Percentiles rank a stretch among this genome's conserved stretches.
Conservation (phyloP, 2,888 invertebrate genomes). For the Leptopilina myrica region DNA sequence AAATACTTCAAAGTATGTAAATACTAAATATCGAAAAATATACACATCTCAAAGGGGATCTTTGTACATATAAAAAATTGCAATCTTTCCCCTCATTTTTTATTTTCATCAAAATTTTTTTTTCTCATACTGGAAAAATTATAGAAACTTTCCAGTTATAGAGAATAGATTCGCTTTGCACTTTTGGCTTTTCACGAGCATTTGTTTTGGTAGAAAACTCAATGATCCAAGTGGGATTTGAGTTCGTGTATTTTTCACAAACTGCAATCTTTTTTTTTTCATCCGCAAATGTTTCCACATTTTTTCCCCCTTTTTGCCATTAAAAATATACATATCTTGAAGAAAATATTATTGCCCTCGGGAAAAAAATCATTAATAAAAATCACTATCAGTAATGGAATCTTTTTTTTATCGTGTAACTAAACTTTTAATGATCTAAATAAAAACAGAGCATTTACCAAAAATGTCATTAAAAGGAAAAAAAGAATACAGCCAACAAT, state of each 20-base stretch:
- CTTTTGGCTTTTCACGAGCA: not conserved
- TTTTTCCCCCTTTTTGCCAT: not conserved
- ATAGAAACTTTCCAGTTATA: not conserved
- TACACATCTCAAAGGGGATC: not conserved
- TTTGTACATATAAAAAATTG: not conserved
- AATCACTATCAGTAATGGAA: constrained; percentile 12
- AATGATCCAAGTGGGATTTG: constrained; percentile 19
- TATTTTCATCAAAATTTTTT: not conserved
- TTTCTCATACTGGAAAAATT: not conserved
- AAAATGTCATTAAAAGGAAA: not conserved
- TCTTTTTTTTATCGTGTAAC: not conserved
- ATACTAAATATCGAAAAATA: constrained; percentile 2
- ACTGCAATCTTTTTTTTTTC: constrained; percentile 3
- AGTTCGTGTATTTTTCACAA: constrained; percentile 9
- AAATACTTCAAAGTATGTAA: not conserved
- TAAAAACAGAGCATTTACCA: not conserved
- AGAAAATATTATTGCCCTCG: not conserved
- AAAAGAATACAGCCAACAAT: not conserved
- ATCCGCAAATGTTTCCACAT: not conserved
- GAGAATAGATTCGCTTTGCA: not conserved
- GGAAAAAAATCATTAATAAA: not conserved
- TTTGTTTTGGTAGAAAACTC: not conserved
- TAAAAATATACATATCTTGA: not conserved
- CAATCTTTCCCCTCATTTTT: too few species aligned
- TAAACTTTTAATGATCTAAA: not conserved